A percentile compares a stretch with the other conserved stretches of the same genome.
Evolutionary conservation across 2,888 invertebrate species (phyloP).

Genomic region (Eristalis intricaria): DNA sequence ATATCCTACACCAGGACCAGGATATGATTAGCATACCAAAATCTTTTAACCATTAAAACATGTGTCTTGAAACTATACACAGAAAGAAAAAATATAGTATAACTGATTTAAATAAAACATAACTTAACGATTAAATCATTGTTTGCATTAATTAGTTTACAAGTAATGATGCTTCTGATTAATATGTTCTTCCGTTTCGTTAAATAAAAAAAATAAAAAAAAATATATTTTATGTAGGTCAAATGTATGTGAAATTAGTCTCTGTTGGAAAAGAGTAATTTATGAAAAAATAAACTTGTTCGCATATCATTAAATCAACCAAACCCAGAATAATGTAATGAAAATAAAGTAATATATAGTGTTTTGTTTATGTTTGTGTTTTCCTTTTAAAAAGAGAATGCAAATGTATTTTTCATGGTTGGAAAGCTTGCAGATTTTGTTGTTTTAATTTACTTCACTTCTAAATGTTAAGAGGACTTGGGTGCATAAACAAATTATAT

Average conservation of each 20-base stretch:
- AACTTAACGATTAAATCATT: constrained; percentile 44
- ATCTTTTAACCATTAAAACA: constrained; percentile 30
- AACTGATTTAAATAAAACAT: not conserved
- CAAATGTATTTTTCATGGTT: constrained; percentile 48
- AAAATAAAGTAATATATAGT: constrained; percentile 30
- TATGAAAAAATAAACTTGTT: constrained; percentile 12
- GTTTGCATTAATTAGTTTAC: constrained; percentile 41
- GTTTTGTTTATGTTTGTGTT: constrained; percentile 44
- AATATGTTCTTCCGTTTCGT: constrained; percentile 67
- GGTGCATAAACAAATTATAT: constrained; percentile 30
- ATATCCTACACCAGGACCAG: constrained; percentile 59
- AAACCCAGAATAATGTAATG: not conserved
- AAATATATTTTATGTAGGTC: constrained; percentile 2
- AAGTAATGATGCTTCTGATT: constrained; percentile 70
- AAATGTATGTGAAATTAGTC: constrained; percentile 61
- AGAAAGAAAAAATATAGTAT: not conserved
- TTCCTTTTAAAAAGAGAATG: constrained; percentile 14
- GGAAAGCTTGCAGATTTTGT: constrained; percentile 38
- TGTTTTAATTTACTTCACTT: constrained; percentile 7
- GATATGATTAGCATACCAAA: constrained; percentile 30
- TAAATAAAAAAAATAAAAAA: constrained; percentile 48
- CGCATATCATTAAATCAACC: constrained; percentile 1
- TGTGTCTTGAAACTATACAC: constrained; percentile 32
- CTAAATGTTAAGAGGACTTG: constrained; percentile 16
- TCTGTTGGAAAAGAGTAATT: constrained; percentile 59